These are phyloP conservation scores for Pristionchus entomophagus DNA, from an alignment of 2,888 invertebrate genomes.

Conservation along the genomic window DNA sequence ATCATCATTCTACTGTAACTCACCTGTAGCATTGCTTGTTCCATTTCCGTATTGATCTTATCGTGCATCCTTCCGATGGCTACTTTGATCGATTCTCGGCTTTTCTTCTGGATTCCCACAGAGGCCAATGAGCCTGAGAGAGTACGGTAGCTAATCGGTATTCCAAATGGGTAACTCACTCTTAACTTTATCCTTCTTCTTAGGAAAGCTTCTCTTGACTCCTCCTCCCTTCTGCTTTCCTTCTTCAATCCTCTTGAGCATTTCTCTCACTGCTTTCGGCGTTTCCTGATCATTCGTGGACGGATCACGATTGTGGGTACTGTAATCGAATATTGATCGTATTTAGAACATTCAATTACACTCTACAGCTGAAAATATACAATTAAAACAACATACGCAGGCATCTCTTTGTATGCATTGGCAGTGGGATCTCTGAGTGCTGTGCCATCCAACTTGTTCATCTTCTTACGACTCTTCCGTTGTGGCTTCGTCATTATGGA, in stretches of 20 bases:
- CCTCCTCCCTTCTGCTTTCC: slow-evolving; percentile 17
- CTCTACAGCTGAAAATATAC: not conserved
- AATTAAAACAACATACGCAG: not conserved
- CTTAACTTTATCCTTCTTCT: slow-evolving; percentile 20
- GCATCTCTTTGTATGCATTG: slow-evolving; percentile 6
- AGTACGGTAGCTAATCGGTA: not conserved
- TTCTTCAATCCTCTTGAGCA: slow-evolving; percentile 46
- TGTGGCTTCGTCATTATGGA: slow-evolving; percentile 50
- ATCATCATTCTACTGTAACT: not conserved
- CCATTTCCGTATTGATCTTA: slow-evolving; percentile 37
- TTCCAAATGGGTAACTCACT: not conserved
- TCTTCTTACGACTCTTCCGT: slow-evolving; percentile 65
- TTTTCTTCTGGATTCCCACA: slow-evolving; percentile 30
- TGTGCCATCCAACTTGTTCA: slow-evolving; percentile 61
- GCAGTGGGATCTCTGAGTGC: not conserved
- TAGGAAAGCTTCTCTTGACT: slow-evolving; percentile 23
- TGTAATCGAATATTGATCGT: not conserved
- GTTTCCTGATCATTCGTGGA: slow-evolving; percentile 54
- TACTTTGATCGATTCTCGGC: slow-evolving; percentile 21
- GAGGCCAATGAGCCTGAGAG: slow-evolving; percentile 26
- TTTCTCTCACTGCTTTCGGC: slow-evolving; percentile 52
- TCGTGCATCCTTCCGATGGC: slow-evolving; percentile 42
- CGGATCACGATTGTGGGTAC: slow-evolving; percentile 49
- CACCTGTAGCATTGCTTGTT: slow-evolving; percentile 5
- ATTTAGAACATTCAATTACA: not conserved